Base-by-base conservation (phyloP, 64 coral and sea anemone species). In the Montipora sp. region DNA sequence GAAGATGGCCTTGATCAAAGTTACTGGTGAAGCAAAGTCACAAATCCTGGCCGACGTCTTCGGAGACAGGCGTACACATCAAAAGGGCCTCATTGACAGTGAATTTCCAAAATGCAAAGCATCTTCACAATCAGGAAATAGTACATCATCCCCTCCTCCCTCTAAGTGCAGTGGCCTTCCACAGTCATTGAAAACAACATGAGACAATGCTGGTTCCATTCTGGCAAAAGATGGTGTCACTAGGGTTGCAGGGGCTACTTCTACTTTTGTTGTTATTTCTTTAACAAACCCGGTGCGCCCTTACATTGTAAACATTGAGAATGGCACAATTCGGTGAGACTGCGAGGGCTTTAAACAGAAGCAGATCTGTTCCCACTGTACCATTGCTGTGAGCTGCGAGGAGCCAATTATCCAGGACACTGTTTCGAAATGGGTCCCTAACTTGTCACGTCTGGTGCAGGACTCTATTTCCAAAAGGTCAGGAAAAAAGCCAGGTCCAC, bases 231-330 rank as follows among this genome's bases (percentile, higher is more conserved):
- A 50, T 78, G 91, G 83, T 13, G 77, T 93, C 36, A 87, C 91
- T 48, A 87, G 87, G 81, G 72, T 87, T 87, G 18, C 91, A 51
- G 91, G 91, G 15, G 51, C 75, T 12, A 27, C 50, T 22, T 87
- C 81, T 59, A 93, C 83, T 22, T 87, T 50, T 87, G 91, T 68
- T 51, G 91, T 93, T 21, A 93, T 80, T 87, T 87, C 91, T 20
- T 65, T 93, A 36, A 79, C 83, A 21, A 87, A 77, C 73, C 91
- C 91, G n/a, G 60, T 43, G 27, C 55, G 66, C 36, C 83, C 91
- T 15, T 83, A 93, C 43, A 87, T 93, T n/a, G 83, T 93, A n/a
- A 87, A 80, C 45, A 43, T 8, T 78, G 13, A 51, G 19, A 43
- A 66, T 27, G 75, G 83, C 8, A 68, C 24, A 79, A 21, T 87